Base-by-base conservation (phyloP, 1,140 invertebrate genomes). In the Lutraria rhynchaena region DNA sequence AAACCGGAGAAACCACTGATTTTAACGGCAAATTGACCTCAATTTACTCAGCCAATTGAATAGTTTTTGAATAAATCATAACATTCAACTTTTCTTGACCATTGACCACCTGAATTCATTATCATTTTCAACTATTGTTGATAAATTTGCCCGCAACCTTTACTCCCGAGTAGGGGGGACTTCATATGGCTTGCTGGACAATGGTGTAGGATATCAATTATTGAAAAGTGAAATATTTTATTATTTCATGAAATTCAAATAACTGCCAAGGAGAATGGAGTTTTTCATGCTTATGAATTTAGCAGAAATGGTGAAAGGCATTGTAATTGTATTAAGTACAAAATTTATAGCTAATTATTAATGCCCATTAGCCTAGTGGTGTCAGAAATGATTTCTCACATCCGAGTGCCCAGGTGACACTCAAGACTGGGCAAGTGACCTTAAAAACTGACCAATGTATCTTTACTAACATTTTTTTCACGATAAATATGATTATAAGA, bases 231-330 rank as follows among this genome's bases (percentile, higher is more conserved):
- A 70, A 70, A 80, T 29, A 46, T 46, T 80, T 58, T 80, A 80
- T 80, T 69, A 80, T 80, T 80, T 80, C 65, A 80, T 69, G 63
- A 80, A 69, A 58, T 69, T 70, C 53, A 80, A 69, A 69, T 80
- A 24, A 69, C 65, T 57, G 55, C 24, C 61, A 67, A 0, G 9
- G 3, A 80, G 15, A 70, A 80, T 70, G 29, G 22, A 60, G 37
- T 57, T 22, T 9, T 55, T 71, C 49, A 71, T 57, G 46, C 49
- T 71, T 71, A 71, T 71, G 69, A 71, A 71, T 71, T 55, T 57
- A 13, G 49, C 22, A 55, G 37, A 35, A 57, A 37, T 37, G 31
- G 17, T 22, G 22, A 75, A 60, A 44, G 35, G 33, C 5, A 2
- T 46, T 1, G 13, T 65, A 57, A 77, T 57, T 63, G 37, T 74